phyloP scores from a whole-genome alignment of 92 coral and sea anemone genomes.

The Phenganax stokvisi region DNA sequence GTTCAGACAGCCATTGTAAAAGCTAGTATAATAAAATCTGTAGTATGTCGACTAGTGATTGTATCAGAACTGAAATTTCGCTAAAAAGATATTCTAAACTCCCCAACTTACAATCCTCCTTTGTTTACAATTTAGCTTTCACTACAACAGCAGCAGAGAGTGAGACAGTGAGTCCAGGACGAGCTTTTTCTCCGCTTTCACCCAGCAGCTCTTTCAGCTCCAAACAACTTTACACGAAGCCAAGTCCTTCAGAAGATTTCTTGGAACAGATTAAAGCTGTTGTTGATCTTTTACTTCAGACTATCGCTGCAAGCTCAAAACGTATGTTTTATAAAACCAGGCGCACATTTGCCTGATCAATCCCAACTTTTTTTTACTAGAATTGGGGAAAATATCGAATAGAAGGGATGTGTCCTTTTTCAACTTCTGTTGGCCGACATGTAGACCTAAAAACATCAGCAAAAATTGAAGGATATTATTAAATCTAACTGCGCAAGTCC shows the following conservation, averaged over 20 bases:
- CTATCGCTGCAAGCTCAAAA: slow-evolving; percentile 67
- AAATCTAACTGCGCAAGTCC: no score
- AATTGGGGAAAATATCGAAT: no score
- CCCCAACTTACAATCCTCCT: not conserved
- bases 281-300: slow-evolving; percentile 60
- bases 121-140: slow-evolving; percentile 41
- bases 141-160: slow-evolving; percentile 45
- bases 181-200: slow-evolving; percentile 34
- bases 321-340: slow-evolving; percentile 54
- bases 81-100: not conserved
- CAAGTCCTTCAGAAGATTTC: slow-evolving; percentile 36
- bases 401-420: no score
- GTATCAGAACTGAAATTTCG: not conserved
- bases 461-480: no score
- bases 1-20: not conserved
- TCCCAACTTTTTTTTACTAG: no score
- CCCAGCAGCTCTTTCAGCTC: slow-evolving; percentile 35
- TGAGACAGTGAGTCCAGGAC: slow-evolving; percentile 36
- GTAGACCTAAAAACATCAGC: no score
- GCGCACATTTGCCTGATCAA: not conserved
- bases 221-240: slow-evolving; percentile 56
- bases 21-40: not conserved
- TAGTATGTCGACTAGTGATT: not conserved
- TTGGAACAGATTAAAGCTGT: slow-evolving; percentile 66
- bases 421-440: no score